Conservation (phyloP, 2,797 vertebrate species). For the Girardinus metallicus region DNA sequence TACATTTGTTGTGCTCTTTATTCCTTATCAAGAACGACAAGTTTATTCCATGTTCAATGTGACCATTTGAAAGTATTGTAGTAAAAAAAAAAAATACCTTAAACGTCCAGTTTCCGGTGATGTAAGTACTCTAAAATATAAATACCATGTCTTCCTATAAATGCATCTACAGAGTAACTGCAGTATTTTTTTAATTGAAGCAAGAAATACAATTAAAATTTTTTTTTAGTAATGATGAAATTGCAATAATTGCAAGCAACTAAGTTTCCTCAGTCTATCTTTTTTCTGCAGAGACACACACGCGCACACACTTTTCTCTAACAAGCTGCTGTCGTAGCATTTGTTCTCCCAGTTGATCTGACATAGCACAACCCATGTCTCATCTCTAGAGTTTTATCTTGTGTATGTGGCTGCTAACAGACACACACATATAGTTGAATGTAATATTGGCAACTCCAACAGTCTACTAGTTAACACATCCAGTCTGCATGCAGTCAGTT, state of each 20-base stretch:
- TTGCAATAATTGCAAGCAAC: conserved; percentile 18
- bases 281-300: conserved; percentile 17
- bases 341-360: conserved; percentile 74
- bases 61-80: conserved; percentile 1
- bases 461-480: conserved; percentile 37
- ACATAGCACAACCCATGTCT: conserved; percentile 75
- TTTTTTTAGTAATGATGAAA: not conserved
- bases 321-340: conserved; percentile 70
- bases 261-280: conserved; percentile 11
- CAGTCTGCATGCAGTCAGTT: conserved; percentile 21
- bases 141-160: no score
- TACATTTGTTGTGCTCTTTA: conserved; percentile 32
- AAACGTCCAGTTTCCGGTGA: not conserved
- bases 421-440: conserved; percentile 30
- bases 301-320: conserved; percentile 30
- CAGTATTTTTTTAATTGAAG: not conserved
- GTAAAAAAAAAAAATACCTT: not conserved
- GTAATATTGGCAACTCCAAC: conserved; percentile 55
- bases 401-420: conserved; percentile 45
- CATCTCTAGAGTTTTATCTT: conserved; percentile 65
- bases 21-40: not conserved
- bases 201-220: not conserved
- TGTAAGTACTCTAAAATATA: not conserved
- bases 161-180: not conserved
- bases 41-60: not conserved